A percentile compares a stretch with the other conserved stretches of the same genome.
Evolutionary conservation across 2,888 invertebrate genomes (phyloP).

Genomic region (Ectemnius cavifrons): DNA sequence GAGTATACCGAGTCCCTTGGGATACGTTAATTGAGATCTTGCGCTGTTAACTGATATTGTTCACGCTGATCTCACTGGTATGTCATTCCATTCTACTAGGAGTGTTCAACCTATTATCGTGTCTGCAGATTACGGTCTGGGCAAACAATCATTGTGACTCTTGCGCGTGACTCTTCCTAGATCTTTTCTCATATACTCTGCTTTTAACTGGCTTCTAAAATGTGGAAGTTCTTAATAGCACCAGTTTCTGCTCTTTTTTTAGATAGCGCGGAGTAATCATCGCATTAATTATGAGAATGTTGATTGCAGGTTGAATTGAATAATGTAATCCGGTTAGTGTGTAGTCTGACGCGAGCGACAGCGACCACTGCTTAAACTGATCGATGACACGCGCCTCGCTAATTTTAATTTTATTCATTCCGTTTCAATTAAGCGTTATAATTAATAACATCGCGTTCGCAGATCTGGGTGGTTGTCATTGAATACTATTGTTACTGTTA

Average conservation of each 20-base stretch:
- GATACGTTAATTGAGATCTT: constrained; percentile 23
- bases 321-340: background rate
- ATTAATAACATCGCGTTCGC: background rate
- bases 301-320: background rate
- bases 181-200: too few species aligned
- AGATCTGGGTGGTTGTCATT: too few species aligned
- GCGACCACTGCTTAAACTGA: background rate
- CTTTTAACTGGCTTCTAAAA: too few species aligned
- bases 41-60: constrained; percentile 9
- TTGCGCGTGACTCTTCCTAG: too few species aligned
- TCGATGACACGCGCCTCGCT: background rate
- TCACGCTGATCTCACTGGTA: constrained; percentile 41
- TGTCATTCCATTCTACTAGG: constrained; percentile 15
- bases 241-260: too few species aligned
- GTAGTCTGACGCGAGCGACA: background rate
- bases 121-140: background rate
- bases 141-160: too few species aligned
- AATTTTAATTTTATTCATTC: background rate
- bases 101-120: background rate
- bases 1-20: constrained; percentile 17
- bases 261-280: too few species aligned
- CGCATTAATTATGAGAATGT: too few species aligned
- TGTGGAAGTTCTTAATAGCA: too few species aligned
- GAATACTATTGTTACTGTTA: too few species aligned
- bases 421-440: background rate